Percentiles rank a stretch among this genome's conserved stretches.
phyloP scores from a whole-genome alignment of 2,888 invertebrate genomes.

The Sepiola atlantica region DNA sequence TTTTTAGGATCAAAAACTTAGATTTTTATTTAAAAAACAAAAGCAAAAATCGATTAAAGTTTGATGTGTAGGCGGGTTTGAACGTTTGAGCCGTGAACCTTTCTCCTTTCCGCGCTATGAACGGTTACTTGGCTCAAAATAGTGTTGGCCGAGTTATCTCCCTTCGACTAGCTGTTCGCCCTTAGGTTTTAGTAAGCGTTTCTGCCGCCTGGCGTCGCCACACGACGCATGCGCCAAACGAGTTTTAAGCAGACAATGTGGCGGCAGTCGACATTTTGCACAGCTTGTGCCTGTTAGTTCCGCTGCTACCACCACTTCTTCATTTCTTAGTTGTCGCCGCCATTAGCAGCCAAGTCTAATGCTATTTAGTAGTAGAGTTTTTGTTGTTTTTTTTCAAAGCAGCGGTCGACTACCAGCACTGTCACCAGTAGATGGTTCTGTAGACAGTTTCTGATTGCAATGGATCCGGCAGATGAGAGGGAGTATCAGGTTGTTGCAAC shows the following conservation, averaged over 20 bases:
- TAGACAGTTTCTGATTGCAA: conserved; percentile 24
- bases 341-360: not conserved
- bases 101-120: not conserved
- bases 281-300: not conserved
- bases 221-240: not conserved
- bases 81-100: not conserved
- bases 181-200: not conserved
- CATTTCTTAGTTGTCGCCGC: not conserved
- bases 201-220: not conserved
- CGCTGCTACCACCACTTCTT: conserved; percentile 39
- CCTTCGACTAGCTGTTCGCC: not conserved
- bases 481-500: conserved; percentile 14
- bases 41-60: not conserved
- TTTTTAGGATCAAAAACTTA: too few relatives aligned
- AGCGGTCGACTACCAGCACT: conserved; percentile 19
- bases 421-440: not conserved
- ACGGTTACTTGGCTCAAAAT: not conserved
- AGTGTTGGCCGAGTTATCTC: not conserved
- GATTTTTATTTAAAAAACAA: not conserved
- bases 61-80: not conserved
- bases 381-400: not conserved
- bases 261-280: conserved; percentile 39
- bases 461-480: not conserved
- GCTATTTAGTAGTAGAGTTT: not conserved
- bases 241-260: conserved; percentile 39